Evolutionary conservation across 2,888 invertebrate genomes (phyloP), one percentile per base, ranked within the genome.

Genomic region (Hypomecis atomaria): DNA sequence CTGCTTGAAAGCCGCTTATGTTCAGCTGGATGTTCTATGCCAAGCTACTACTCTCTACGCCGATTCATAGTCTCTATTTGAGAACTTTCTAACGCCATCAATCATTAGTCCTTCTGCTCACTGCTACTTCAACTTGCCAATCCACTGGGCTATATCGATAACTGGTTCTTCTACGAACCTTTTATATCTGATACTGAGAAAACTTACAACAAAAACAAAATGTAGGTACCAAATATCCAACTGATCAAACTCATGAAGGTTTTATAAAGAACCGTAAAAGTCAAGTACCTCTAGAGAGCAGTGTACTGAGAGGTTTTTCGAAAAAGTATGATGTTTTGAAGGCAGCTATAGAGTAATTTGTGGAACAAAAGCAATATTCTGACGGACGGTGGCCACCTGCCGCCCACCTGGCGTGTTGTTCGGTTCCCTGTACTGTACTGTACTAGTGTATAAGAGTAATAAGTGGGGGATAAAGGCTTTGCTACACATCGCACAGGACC

Each of bases 291-390:
- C 36, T 33, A 23, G 52, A 53, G 34, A n/a, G 8, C 36, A 1
- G 2, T 23, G 37, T 23, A n/a, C 54, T 6, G 8, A 43, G 40
- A 40, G 34, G 9, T 6, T 45, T 44, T 4, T 40, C 36, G 40
- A 23, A 50, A 62, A 45, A 8, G 6, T 34, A 40, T n/a, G 37
- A 52, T 64, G 50, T 59, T 64, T 48, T 64, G 50, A 56, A 52
- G 50, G 37, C 55, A 7, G 43, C 44, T 55, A 40, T 52, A 50
- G 23, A 50, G 45, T 45, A 53, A 52, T 59, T 65, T 60, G 47
- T 60, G 37, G 38, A 65, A 65, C 65, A 60, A 65, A 65, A 60
- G 56, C 65, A 60, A 65, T 65, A 60, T 65, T 47, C 54, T 13
- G 48, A 38, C 54, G 52, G 11, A 50, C 56, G 42, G 65, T 43